Percentiles rank a stretch among this genome's conserved stretches.
Conservation (phyloP, 2,113 vertebrate species). For the Lathamus discolor region DNA sequence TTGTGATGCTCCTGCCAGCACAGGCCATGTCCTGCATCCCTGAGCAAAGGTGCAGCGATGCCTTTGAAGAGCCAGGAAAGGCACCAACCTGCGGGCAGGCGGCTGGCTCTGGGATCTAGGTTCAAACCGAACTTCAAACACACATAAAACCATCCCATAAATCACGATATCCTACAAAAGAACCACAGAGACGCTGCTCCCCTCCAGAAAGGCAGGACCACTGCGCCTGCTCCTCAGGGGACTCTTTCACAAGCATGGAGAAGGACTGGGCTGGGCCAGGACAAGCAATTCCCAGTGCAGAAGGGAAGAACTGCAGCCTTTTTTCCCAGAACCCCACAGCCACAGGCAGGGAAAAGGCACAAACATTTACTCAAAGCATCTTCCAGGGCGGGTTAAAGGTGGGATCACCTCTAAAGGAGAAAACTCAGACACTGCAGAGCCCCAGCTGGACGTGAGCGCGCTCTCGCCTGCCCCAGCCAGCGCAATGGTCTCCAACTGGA, state of each 20-base stretch:
- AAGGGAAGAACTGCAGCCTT: neutral
- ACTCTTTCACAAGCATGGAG: neutral
- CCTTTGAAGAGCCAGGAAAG: neutral
- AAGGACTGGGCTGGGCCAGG: neutral
- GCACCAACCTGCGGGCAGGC: neutral
- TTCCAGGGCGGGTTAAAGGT: neutral
- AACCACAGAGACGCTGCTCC: neutral
- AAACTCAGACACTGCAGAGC: neutral
- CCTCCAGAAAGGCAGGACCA: neutral
- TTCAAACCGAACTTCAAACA: neutral
- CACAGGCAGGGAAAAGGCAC: neutral
- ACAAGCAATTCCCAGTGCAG: neutral
- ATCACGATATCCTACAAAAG: neutral
- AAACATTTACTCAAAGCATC: neutral
- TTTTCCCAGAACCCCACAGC: neutral
- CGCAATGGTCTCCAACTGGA: accelerated
- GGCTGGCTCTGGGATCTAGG: no score
- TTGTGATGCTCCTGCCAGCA: neutral
- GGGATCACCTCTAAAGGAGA: neutral
- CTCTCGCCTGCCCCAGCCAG: neutral
- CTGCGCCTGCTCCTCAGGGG: neutral
- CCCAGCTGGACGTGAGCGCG: neutral
- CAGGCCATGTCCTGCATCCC: neutral
- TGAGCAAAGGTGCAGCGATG: accelerated
- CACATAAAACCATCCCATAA: neutral